Base-by-base conservation (phyloP, 2,113 vertebrate species). In the Pachypanchax playfairii region DNA sequence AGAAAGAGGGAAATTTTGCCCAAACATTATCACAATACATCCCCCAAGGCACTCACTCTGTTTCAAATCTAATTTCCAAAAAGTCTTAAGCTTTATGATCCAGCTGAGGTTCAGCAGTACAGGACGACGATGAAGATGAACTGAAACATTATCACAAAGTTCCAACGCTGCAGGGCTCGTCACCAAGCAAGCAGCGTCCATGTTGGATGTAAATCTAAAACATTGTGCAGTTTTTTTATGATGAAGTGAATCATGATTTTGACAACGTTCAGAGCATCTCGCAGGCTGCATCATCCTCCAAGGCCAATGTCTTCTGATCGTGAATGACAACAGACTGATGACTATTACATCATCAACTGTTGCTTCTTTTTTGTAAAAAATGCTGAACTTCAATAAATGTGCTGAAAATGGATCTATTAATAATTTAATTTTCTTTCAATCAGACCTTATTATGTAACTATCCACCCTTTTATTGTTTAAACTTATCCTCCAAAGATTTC, bases 61-160 rank as follows among this genome's bases (percentile, higher is more conserved):
- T 81, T 79, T 80, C 77, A 75, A 86, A 86, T 89, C 88, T 84
- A 85, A 87, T 91, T 87, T 88, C 80, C 80, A 76, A 79, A 82
- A 89, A 85, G 82, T 84, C 74, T 85, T 85, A 77, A 85, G 84
- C 79, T 90, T 88, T 83, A 87, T 84, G 79, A 83, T 82, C 54
- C 81, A 77, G 81, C 65, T 60, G 82, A 88, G 79, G 83, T 83
- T 80, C 83, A 71, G 81, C 85, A 75, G 76, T 75, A 83, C 69
- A 70, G 73, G 56, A 79, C 85, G 83, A 82, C 75, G 70, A 75
- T 57, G 77, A 69, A 64, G 78, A 76, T 78, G 81, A 84, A 83
- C 77, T 87, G 85, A 88, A 88, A 90, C 86, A 83, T 86, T 86
- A 87, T 84, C 81, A 76, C 70, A 73, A 74, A 74, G 77, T 82